These are phyloP conservation scores for Petaurus breviceps DNA, from an alignment of 2,113 vertebrate species.

Conservation along the genomic window DNA sequence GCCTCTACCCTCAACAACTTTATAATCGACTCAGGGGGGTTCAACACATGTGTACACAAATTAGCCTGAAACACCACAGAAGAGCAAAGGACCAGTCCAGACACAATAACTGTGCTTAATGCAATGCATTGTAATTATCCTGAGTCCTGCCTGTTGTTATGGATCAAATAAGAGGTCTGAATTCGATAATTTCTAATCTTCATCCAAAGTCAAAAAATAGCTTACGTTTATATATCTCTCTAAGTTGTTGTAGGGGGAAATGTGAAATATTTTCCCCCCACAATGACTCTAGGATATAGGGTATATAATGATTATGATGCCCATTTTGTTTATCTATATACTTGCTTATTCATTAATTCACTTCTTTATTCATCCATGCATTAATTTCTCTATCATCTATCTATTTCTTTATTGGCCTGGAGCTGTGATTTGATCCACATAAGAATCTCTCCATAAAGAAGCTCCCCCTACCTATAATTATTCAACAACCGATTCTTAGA, in stretches of 20 bases:
- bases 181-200: background rate
- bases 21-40: background rate
- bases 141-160: background rate
- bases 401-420: background rate
- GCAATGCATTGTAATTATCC: background rate
- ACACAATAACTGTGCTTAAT: background rate
- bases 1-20: background rate
- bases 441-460: too few species aligned
- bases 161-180: background rate
- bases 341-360: background rate
- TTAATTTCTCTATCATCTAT: background rate
- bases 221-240: background rate
- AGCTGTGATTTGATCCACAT: background rate
- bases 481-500: background rate
- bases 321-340: background rate
- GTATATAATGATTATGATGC: background rate
- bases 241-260: background rate
- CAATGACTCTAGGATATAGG: background rate
- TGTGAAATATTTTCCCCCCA: background rate
- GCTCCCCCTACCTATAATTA: background rate
- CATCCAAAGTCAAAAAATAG: background rate
- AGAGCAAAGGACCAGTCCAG: background rate
- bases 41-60: background rate
- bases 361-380: background rate
- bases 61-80: background rate